Conservation (phyloP, 2,888 invertebrate genomes). For the Boloria euphrosyne region DNA sequence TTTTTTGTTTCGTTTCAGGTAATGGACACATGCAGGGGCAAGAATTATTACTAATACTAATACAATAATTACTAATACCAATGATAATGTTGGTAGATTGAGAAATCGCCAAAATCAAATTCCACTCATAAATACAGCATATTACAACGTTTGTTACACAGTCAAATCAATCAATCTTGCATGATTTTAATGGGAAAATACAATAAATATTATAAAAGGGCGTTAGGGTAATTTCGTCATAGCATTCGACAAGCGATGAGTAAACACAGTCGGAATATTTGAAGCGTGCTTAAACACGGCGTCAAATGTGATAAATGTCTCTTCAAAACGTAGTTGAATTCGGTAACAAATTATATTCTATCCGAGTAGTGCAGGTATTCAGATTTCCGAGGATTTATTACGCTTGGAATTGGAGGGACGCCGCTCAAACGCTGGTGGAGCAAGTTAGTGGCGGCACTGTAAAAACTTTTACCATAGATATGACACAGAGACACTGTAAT, state of each 20-base stretch:
- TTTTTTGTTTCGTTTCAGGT: conserved; percentile 14
- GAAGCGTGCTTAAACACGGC: conserved; percentile 40
- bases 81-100: not conserved
- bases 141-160: too few relatives aligned
- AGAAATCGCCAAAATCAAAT: conserved; percentile 13
- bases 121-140: too few relatives aligned
- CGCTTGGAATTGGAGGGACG: conserved; percentile 49
- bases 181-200: too few relatives aligned
- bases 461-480: conserved; percentile 41
- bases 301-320: conserved; percentile 44
- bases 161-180: too few relatives aligned
- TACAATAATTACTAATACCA: not conserved
- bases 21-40: not conserved
- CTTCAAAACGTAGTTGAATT: conserved; percentile 40
- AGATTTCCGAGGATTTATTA: conserved; percentile 53
- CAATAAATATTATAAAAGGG: conserved; percentile 1
- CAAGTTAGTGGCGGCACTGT: conserved; percentile 36
- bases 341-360: conserved; percentile 48
- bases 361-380: conserved; percentile 49
- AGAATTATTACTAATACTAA: not conserved
- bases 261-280: conserved; percentile 38
- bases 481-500: conserved; percentile 21
- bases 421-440: conserved; percentile 39
- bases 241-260: conserved; percentile 27
- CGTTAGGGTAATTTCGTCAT: conserved; percentile 23